phyloP scores from a whole-genome alignment of 1,140 invertebrate genomes.

The Conus betulinus region DNA sequence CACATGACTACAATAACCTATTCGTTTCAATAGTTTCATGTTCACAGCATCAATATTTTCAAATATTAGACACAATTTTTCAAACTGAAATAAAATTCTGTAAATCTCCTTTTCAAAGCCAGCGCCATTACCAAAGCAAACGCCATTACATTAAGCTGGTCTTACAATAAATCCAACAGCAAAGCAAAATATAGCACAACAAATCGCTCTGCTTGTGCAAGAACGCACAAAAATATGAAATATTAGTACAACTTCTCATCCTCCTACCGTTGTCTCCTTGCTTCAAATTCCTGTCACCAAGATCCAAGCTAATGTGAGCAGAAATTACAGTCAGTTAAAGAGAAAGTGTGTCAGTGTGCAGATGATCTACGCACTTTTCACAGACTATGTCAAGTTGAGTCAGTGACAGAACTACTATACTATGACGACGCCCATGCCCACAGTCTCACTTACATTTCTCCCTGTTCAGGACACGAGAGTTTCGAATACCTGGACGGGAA shows the following conservation, averaged over 20 bases:
- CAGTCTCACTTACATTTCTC: constrained; percentile 35
- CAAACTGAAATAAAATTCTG: no score
- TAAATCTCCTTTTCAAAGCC: no score
- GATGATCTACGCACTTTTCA: not conserved
- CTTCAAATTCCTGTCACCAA: not conserved
- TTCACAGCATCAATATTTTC: no score
- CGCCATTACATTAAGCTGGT: no score
- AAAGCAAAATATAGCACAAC: not conserved
- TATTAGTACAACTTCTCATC: no score
- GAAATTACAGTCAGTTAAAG: not conserved
- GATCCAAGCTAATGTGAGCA: not conserved
- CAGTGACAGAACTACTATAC: not conserved
- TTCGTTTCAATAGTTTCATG: no score
- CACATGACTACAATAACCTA: no score
- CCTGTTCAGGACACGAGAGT: constrained; percentile 32
- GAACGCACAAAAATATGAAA: not conserved
- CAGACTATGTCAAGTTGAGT: not conserved
- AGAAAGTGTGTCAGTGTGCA: not conserved
- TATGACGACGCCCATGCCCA: not conserved
- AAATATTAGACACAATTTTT: no score
- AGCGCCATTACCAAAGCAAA: no score
- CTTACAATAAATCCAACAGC: not conserved
- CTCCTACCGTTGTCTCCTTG: not conserved
- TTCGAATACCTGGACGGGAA: constrained; percentile 23
- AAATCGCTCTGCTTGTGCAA: not conserved